Evolutionary conservation across 2,797 vertebrate species (phyloP).

Genomic region (Acipenser oxyrinchus): DNA sequence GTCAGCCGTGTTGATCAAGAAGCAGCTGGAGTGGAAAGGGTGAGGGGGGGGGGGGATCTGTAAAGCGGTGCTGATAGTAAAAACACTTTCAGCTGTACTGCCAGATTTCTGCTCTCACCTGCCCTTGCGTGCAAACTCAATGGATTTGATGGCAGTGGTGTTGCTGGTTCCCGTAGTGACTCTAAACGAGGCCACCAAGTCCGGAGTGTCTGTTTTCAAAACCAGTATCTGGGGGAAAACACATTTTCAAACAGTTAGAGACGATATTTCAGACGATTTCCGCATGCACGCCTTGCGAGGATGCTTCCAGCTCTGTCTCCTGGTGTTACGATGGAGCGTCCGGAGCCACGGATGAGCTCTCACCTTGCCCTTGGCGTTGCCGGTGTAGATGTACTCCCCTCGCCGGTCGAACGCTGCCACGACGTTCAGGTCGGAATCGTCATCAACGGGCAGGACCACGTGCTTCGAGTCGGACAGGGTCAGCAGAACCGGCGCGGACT

Average conservation of each 20-base stretch:
- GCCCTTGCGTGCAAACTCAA: slow-evolving; percentile 94
- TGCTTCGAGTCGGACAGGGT: slow-evolving; percentile 92
- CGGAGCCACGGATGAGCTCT: slow-evolving; percentile 21
- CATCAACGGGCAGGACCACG: slow-evolving; percentile 88
- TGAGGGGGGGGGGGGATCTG: not conserved
- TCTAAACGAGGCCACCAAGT: slow-evolving; percentile 92
- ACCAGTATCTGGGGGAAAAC: slow-evolving; percentile 75
- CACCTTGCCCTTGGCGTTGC: slow-evolving; percentile 96
- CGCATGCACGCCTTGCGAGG: no score
- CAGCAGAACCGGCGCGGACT: slow-evolving; percentile 89
- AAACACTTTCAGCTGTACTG: slow-evolving; percentile 1
- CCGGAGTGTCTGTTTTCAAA: slow-evolving; percentile 88
- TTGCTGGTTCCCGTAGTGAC: slow-evolving; percentile 98
- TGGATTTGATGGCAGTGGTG: slow-evolving; percentile 96
- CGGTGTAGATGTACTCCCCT: slow-evolving; percentile 94
- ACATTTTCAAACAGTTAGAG: no score
- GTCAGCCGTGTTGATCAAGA: slow-evolving; percentile 95
- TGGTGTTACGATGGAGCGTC: no score
- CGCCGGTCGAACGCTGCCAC: slow-evolving; percentile 91
- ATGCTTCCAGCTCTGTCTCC: no score
- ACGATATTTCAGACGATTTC: no score
- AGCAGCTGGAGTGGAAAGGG: slow-evolving; percentile 65
- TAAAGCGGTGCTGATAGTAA: not conserved
- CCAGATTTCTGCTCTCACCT: slow-evolving; percentile 61
- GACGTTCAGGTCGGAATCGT: slow-evolving; percentile 92